Evolutionary conservation across 2,888 invertebrate genomes (phyloP), one percentile per base, ranked within the genome.

Genomic region (Syritta pipiens): DNA sequence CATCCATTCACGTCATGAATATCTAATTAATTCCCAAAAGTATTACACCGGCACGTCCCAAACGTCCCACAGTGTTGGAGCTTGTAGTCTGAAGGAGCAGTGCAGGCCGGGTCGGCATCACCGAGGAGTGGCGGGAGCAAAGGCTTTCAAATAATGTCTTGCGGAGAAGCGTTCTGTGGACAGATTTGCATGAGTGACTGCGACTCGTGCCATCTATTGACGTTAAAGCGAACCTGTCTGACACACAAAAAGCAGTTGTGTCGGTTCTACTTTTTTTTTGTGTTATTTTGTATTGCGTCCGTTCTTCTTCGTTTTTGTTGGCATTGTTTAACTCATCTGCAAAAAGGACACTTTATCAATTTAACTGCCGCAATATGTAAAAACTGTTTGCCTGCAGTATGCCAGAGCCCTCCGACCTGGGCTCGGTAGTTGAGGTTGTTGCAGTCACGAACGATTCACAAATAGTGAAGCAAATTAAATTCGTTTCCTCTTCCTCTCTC

Each of bases 331-430:
- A 67, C 74, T 74, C 79, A 79, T 74, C 79, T 67, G 74, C 74
- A 79, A 74, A 77, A 79, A 79, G 79, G 79, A 79, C 79, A 74
- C 79, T 79, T 79, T 74, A 79, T 79, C 74, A 74, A 68, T 74
- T 79, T 79, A 74, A 79, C 67, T 79, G 67, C 79, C 79, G 79
- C 79, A 79, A 72, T 79, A 79, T 79, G 79, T 79, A 79, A 79
- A 77, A 79, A 62, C 14, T 62, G 67, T 68, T 74, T 72, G 72
- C 55, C 71, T 74, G 79, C 79, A 79, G 74, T 72, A 44, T 65
- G 37, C 7, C 44, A 30, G 44, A n/a, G n/a, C 51, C 42, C 57
- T 63, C 22, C 51, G 57, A 24, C 28, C 44, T 37, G 30, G 44
- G 24, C 20, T 9, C 32, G 44, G 63, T 48, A 46, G 59, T 40